Conservation (phyloP, 2,113 vertebrate genomes). For the Isurus oxyrinchus region DNA sequence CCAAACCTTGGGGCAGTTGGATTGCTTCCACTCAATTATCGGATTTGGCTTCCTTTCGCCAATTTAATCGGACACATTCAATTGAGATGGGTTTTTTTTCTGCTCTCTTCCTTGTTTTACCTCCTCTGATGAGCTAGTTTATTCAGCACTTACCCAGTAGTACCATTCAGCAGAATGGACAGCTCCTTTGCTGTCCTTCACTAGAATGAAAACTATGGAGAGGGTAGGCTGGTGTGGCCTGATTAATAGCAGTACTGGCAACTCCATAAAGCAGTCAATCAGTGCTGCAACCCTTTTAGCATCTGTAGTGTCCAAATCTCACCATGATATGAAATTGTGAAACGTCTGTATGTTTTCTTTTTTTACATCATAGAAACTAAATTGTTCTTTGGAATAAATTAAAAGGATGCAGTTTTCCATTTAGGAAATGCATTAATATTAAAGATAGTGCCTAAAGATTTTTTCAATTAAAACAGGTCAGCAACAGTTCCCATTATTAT, state of each 20-base stretch:
- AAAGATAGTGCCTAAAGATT: background rate
- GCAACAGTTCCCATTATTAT: background rate
- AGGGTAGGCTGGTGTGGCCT: background rate
- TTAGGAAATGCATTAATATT: background rate
- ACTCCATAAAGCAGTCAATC: background rate
- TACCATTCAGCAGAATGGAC: background rate
- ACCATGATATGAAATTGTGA: background rate
- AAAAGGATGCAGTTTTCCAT: background rate
- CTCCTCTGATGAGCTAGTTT: background rate
- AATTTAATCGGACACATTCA: background rate
- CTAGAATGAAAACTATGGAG: background rate
- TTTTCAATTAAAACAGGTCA: background rate
- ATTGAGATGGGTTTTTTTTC: background rate
- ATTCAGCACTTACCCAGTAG: background rate
- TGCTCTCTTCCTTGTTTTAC: no score
- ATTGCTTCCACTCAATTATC: background rate
- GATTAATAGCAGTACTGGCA: background rate
- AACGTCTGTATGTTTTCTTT: background rate
- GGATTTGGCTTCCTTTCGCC: background rate
- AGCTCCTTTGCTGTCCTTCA: background rate
- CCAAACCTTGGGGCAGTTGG: constrained; percentile 41
- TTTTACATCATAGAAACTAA: background rate
- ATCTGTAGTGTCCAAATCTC: background rate
- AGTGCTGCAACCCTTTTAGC: background rate
- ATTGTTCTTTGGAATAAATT: background rate